Evolutionary conservation across 1,140 invertebrate species (phyloP).

Genomic region (Apis cerana): DNA sequence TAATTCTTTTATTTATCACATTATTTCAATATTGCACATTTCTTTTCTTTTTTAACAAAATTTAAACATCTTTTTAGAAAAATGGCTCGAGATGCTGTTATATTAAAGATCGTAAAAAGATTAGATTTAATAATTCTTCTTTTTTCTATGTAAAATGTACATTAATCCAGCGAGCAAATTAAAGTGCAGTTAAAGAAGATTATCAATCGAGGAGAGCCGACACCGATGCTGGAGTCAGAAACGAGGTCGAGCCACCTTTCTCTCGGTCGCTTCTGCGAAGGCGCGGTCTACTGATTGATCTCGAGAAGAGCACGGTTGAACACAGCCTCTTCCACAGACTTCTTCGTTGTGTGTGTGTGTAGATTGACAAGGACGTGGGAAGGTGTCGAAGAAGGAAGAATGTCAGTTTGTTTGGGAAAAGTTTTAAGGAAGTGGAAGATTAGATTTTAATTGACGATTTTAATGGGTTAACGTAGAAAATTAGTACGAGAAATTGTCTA

Average conservation of each 20-base stretch:
- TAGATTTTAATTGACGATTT: background rate
- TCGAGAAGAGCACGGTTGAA: background rate
- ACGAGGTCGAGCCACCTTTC: slow-evolving; percentile 46
- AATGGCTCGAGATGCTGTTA: too few species aligned
- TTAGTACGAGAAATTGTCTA: too few species aligned
- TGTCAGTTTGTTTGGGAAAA: background rate
- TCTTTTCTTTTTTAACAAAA: too few species aligned
- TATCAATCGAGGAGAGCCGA: background rate
- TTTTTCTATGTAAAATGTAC: background rate
- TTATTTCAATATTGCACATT: too few species aligned
- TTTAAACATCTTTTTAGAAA: too few species aligned
- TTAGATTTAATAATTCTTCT: background rate
- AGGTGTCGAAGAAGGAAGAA: background rate
- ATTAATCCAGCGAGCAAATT: background rate
- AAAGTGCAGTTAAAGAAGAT: background rate
- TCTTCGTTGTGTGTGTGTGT: background rate
- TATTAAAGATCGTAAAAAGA: background rate
- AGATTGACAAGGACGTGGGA: background rate
- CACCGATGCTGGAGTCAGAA: background rate
- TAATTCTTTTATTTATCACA: too few species aligned
- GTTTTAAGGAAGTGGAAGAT: background rate
- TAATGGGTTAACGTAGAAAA: background rate
- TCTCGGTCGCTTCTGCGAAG: slow-evolving; percentile 30
- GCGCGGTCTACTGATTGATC: slow-evolving; percentile 28
- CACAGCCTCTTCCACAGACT: background rate